Conservation (phyloP, 35 echinoderm and acorn worm genomes). For the Apostichopus californicus region DNA sequence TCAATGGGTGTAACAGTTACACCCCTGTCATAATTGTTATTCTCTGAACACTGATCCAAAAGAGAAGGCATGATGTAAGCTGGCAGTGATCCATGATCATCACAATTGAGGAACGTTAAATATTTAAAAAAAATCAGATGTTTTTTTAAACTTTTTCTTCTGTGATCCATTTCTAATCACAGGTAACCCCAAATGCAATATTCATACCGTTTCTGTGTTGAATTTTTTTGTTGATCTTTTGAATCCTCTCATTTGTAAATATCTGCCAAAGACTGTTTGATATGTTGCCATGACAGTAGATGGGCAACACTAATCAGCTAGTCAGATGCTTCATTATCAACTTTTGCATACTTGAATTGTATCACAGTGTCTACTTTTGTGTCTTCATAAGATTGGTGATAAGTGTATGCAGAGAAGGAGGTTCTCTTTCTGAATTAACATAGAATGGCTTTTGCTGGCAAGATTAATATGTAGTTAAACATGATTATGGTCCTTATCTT, state of each 20-base stretch:
- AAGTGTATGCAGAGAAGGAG: background rate
- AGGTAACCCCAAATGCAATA: too few relatives aligned
- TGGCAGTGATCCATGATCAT: too few relatives aligned
- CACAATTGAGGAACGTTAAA: too few relatives aligned
- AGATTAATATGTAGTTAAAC: background rate
- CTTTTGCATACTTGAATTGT: background rate
- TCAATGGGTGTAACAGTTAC: too few relatives aligned
- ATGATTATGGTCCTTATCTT: too few relatives aligned
- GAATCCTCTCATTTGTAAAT: background rate
- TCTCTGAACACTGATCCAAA: too few relatives aligned
- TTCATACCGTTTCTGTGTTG: background rate
- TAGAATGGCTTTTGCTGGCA: background rate
- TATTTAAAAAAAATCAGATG: too few relatives aligned
- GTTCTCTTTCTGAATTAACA: background rate
- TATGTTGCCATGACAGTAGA: background rate
- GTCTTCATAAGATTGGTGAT: background rate
- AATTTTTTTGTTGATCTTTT: background rate
- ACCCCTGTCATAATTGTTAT: too few relatives aligned
- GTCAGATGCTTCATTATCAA: background rate
- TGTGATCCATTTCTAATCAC: too few relatives aligned
- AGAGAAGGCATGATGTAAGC: too few relatives aligned
- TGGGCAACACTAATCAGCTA: background rate
- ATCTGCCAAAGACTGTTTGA: background rate
- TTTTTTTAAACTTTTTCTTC: too few relatives aligned
- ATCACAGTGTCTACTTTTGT: background rate